phyloP scores from a whole-genome alignment of 1,140 invertebrate species.

The Gryon sp. region DNA sequence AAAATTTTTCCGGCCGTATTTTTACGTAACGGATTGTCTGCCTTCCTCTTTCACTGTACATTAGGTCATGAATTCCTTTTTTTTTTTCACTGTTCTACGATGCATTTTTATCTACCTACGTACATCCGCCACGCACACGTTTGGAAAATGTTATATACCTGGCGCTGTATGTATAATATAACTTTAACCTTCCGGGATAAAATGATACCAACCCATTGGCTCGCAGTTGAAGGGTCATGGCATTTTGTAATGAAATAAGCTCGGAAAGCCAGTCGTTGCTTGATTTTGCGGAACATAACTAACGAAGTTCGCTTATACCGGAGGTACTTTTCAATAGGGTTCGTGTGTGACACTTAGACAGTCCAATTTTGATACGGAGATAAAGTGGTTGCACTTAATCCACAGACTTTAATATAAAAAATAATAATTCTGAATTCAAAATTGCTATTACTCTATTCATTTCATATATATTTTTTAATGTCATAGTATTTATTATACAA shows the following conservation, averaged over 20 bases:
- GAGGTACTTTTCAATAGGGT: conserved; percentile 41
- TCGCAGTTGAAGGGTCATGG: conserved; percentile 71
- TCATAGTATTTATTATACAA: too few relatives aligned
- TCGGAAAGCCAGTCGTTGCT: conserved; percentile 61
- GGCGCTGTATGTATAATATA: conserved; percentile 75
- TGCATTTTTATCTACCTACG: conserved; percentile 36
- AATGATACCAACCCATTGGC: conserved; percentile 66
- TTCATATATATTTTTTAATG: too few relatives aligned
- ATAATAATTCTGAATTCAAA: neutral
- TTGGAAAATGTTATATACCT: conserved; percentile 68
- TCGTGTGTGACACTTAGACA: conserved; percentile 5
- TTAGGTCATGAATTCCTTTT: conserved; percentile 18
- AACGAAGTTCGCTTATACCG: conserved; percentile 47
- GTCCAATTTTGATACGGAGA: conserved; percentile 7
- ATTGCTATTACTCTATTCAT: too few relatives aligned
- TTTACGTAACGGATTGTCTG: conserved; percentile 73
- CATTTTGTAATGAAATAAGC: conserved; percentile 69
- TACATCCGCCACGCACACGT: conserved; percentile 8
- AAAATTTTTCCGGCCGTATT: conserved; percentile 73
- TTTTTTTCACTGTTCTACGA: conserved; percentile 16
- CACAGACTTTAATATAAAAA: too few relatives aligned
- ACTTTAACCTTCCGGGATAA: conserved; percentile 70
- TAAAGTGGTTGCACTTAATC: neutral
- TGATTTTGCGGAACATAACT: conserved; percentile 54
- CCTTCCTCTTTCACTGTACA: conserved; percentile 31